Conservation (phyloP, 2,797 vertebrate species). For the Poeciliopsis paucimaculata region DNA sequence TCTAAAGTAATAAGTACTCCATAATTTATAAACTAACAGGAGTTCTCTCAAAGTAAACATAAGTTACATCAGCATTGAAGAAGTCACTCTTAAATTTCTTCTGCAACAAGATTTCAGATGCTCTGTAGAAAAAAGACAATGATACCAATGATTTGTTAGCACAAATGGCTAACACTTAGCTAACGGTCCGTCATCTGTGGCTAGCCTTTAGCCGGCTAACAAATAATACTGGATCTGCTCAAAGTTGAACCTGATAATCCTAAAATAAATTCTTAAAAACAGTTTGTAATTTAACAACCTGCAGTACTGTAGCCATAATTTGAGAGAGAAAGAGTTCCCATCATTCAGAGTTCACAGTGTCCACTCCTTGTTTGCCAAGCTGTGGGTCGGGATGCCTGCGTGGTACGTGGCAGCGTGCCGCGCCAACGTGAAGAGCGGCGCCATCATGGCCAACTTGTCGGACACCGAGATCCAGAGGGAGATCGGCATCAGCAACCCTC, state of each 20-base stretch:
- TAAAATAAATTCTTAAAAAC: not conserved
- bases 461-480: slow-evolving; percentile 93
- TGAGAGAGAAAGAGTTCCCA: not conserved
- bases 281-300: not conserved
- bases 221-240: not conserved
- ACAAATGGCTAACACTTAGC: not conserved
- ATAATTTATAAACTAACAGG: too few relatives aligned
- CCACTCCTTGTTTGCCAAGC: slow-evolving; percentile 70
- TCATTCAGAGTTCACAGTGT: not conserved
- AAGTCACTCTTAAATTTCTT: not conserved
- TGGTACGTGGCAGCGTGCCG: slow-evolving; percentile 95
- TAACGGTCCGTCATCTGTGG: too few relatives aligned
- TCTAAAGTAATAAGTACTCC: too few relatives aligned
- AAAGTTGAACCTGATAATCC: not conserved
- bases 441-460: slow-evolving; percentile 93
- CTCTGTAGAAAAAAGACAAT: not conserved
- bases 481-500: slow-evolving; percentile 92
- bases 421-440: slow-evolving; percentile 93
- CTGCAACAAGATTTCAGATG: not conserved
- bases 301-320: not conserved
- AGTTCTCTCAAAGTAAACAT: too few relatives aligned
- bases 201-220: not conserved
- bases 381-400: slow-evolving; percentile 95
- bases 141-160: not conserved
- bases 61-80: not conserved